Evolutionary conservation across 2,113 vertebrate species (phyloP), one percentile per base, ranked within the genome.

Genomic region (Grus americana): DNA sequence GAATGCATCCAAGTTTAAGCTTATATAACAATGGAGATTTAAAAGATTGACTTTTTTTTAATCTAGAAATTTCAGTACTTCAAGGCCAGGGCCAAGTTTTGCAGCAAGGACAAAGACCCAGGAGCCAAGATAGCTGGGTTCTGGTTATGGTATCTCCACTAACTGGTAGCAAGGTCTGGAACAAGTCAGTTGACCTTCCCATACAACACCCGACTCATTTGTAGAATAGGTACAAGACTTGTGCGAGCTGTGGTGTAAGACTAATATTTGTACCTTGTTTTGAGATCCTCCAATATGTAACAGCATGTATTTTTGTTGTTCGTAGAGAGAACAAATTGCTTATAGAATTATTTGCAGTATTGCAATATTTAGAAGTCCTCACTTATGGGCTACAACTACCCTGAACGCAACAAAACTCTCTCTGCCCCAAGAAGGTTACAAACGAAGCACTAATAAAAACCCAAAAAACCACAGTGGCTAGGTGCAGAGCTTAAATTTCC

Each of bases 111-210:
- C 32, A 54, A 63, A 18, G 46, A 76, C 66, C 23, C 67, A 57
- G 46, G 49, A 79, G 73, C 50, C n/a, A 73, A 58, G 86, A 54
- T 1, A 4, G 54, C 27, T 82, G 42, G 24, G n/a, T 55, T 76
- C 67, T 95, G 62, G 34, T 68, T 85, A 75, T 87, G 86, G 46
- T 78, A 58, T 49, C 85, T 76, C n/a, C 46, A 67, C 13, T 67
- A 55, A 50, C 62, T 57, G 82, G 66, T 17, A 81, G 42, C 6
- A 4, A 95, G 84, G 87, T 49, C 78, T 94, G 74, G 62, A 92
- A 91, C 79, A 91, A 83, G 75, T 93, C 96, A 71, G 89, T 95
- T 95, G 87, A 94, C 90, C 94, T 97, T 94, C 94, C 85, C 94
- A 76, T 94, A 83, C 34, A 71, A 42, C 4, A 0, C 82, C 57